Conservation (phyloP, 2,888 invertebrate genomes). For the Flexamia atlantica region DNA sequence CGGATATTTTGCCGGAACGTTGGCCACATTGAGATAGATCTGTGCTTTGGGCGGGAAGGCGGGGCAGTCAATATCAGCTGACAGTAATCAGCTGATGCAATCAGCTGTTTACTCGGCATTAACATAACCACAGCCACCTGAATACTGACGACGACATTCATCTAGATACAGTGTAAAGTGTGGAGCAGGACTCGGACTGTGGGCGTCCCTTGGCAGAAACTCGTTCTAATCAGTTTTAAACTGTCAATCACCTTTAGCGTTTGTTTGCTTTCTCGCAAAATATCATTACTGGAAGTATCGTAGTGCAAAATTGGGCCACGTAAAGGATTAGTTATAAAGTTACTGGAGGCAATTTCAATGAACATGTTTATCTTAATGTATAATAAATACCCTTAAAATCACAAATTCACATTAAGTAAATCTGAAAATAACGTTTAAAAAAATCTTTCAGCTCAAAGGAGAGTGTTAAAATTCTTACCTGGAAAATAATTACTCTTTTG, state of each 20-base stretch:
- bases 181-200: neutral
- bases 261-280: neutral
- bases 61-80: neutral
- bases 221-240: neutral
- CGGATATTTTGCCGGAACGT: conserved; percentile 14
- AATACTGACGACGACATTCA: conserved; percentile 29
- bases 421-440: too few relatives aligned
- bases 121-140: conserved; percentile 43
- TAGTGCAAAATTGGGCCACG: too few relatives aligned
- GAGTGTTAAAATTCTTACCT: too few relatives aligned
- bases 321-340: too few relatives aligned
- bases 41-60: conserved; percentile 2
- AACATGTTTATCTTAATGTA: too few relatives aligned
- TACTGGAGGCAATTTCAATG: too few relatives aligned
- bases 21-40: conserved; percentile 14
- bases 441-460: too few relatives aligned
- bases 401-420: too few relatives aligned
- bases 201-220: conserved; percentile 5
- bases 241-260: neutral
- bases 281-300: too few relatives aligned
- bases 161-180: conserved; percentile 26
- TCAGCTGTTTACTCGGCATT: conserved; percentile 39
- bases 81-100: conserved; percentile 28
- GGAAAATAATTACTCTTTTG: too few relatives aligned
- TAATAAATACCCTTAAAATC: too few relatives aligned